Percentiles rank a stretch among this genome's conserved stretches.
Conservation (phyloP, 2,888 invertebrate species). For the Cataglyphis livida region DNA sequence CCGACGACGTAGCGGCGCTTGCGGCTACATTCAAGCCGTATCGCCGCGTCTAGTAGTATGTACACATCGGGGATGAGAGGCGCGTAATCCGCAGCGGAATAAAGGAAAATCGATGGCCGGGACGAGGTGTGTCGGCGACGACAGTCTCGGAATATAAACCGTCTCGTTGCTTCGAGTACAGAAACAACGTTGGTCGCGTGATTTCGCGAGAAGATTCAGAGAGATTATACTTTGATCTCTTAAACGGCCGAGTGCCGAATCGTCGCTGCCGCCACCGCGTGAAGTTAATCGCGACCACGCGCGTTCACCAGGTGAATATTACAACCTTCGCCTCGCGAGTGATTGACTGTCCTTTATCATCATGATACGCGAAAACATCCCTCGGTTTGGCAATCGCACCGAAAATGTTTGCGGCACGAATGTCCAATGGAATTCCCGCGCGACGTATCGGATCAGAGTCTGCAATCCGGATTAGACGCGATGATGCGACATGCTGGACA, state of each 20-base stretch:
- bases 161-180: background rate
- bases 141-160: conserved; percentile 12
- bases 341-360: conserved; percentile 24
- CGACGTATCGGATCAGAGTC: conserved; percentile 59
- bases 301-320: background rate
- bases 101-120: conserved; percentile 40
- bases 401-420: conserved; percentile 39
- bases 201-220: background rate
- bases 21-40: conserved; percentile 20
- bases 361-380: conserved; percentile 58
- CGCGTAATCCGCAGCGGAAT: background rate
- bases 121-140: conserved; percentile 31
- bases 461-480: conserved; percentile 64
- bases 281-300: background rate
- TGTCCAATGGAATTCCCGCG: conserved; percentile 46
- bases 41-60: background rate
- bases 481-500: conserved; percentile 33
- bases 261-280: background rate
- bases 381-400: conserved; percentile 40
- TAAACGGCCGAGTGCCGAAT: background rate
- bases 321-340: background rate
- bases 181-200: background rate
- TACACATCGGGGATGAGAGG: background rate
- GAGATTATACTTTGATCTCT: background rate
- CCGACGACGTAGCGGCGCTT: too few species aligned